Evolutionary conservation across 2,888 invertebrate genomes (phyloP), one percentile per base, ranked within the genome.

Genomic region (Lysandra bellargus): DNA sequence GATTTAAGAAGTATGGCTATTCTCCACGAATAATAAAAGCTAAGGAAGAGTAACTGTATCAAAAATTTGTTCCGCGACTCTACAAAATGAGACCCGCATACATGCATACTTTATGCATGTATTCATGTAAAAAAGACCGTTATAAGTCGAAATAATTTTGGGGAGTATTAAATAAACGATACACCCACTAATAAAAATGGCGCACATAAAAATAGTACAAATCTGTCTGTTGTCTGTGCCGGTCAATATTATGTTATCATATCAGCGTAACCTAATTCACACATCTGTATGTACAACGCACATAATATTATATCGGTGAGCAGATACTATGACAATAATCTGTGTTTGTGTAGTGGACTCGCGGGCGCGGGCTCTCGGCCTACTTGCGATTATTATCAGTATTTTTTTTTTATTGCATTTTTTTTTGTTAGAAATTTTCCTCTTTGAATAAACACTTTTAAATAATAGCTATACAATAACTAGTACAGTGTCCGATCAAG

Each of bases 201-300:
- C 33, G 12, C 69, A 37, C 69, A 69, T 17, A 37, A 69, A 69
- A 64, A 64, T 64, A 64, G 30, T 30, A 64, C 7, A 44, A 76
- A 76, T 30, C 76, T 76, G 76, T 72, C 44, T 5, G 4, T 74
- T 4, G 44, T 23, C 4, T 74, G 60, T 74, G 79, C 79, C 76
- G 75, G 74, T 79, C 78, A 80, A 79, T 79, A 74, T 80, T 44
- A 81, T 79, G 80, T 90, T 90, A 89, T 82, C 87, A 88, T 93
- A 93, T 93, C 94, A 83, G 78, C 80, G 91, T 92, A 92, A 93
- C 94, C 93, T 84, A 93, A 92, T 93, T 93, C 92, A 86, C 86
- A 85, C 92, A 92, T 92, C 91, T 93, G 92, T 84, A 82, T 85
- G 74, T 80, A 82, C 81, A 64, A 49, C 44, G 44, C 64, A 61